These are phyloP conservation scores for Biston betularia DNA, from an alignment of 2,888 invertebrate species.

Conservation along the genomic window DNA sequence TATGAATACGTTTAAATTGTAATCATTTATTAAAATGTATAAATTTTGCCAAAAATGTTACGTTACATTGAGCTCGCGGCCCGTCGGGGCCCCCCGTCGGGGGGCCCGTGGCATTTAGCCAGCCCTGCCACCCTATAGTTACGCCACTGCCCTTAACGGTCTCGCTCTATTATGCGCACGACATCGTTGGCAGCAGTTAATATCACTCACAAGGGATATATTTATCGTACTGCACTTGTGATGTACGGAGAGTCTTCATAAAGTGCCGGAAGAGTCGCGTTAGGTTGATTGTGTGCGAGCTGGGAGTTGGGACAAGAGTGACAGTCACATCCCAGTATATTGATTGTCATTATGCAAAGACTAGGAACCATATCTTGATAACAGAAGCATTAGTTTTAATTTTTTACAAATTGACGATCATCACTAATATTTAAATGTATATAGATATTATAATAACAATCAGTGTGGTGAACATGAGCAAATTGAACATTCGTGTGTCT, in stretches of 20 bases:
- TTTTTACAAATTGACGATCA: neutral
- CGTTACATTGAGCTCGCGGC: too few relatives aligned
- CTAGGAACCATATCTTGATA: neutral
- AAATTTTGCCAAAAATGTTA: too few relatives aligned
- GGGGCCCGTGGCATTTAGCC: too few relatives aligned
- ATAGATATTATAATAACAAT: too few relatives aligned
- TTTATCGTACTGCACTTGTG: neutral
- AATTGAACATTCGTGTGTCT: neutral
- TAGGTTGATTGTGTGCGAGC: conserved; percentile 10
- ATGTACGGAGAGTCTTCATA: conserved; percentile 2
- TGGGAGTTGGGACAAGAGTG: neutral
- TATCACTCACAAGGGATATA: neutral
- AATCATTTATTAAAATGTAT: too few relatives aligned
- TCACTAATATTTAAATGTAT: conserved; percentile 2
- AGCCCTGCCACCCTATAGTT: too few relatives aligned
- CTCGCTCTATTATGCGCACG: neutral
- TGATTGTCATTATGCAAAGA: conserved; percentile 2
- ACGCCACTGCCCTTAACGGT: too few relatives aligned
- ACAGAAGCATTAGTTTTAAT: neutral
- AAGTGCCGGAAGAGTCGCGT: conserved; percentile 12
- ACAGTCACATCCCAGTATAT: neutral
- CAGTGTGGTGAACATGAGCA: neutral
- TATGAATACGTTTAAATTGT: too few relatives aligned
- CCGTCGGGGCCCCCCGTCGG: too few relatives aligned
- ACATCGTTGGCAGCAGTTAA: neutral